Base-by-base conservation (phyloP, 1,140 invertebrate genomes). In the Contarinia nasturtii region DNA sequence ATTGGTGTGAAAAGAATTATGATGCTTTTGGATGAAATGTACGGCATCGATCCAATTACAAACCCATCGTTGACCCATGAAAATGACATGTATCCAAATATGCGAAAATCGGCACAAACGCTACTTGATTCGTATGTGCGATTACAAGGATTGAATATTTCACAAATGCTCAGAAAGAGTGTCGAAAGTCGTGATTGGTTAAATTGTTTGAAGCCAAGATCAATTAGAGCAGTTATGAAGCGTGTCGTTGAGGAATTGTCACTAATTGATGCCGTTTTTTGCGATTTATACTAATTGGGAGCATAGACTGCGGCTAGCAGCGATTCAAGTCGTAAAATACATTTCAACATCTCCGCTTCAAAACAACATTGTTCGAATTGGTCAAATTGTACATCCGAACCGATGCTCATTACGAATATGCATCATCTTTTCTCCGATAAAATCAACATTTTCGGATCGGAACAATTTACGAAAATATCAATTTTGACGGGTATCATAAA, bases 401-500 rank as follows among this genome's bases (percentile, higher is more conserved):
- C 84, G 10, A 84, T 79, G 19, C 73, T 89, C 22, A 86, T 90
- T 45, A 88, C 84, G n/a, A 94, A 95, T 55, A 89, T 97, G 53
- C 89, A 95, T 63, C 90, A 93, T 60, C 65, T 98, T 52, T 98
- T 98, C 66, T 93, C 89, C 0, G 93, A 98, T 67, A 75, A 87
- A 58, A 93, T 98, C 50, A 93, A 98, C 64, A 93, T 97, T 47
- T 97, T 97, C 57, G 86, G 86, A 41, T 80, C 85, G 0, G 92
- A 96, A n/a, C 84, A 95, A 54, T 91, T 95, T 49, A 86, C 83
- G 48, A 90, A 93, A 66, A 82, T 89, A 1, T 96, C 93, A 0
- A 87, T 98, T 53, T 70, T 97, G 14, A 96, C 91, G 50, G 92
- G 91, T 5, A 87, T 98, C 37, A 82, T 98, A 27, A 98, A 97